phyloP scores from a whole-genome alignment of 2,888 invertebrate species.

The Petrolisthes cinctipes region DNA sequence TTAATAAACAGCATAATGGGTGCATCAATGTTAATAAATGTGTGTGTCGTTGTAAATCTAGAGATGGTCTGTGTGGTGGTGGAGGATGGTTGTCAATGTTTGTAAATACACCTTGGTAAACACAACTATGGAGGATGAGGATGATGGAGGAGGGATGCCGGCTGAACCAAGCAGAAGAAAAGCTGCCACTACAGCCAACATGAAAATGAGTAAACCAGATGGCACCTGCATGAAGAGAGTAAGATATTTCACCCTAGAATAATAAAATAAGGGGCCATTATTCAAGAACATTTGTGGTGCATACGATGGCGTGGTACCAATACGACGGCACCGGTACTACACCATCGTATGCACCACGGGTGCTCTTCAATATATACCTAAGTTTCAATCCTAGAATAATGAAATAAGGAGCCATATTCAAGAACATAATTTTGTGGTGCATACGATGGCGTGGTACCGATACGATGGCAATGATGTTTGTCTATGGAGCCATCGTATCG shows the following conservation, averaged over 20 bases:
- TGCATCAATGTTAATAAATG: not conserved
- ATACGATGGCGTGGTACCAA: no score
- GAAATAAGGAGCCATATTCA: no score
- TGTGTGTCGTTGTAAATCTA: not conserved
- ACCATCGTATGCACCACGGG: no score
- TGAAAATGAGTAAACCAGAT: conserved; percentile 59
- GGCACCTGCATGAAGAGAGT: conserved; percentile 59
- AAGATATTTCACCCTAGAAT: conserved; percentile 12
- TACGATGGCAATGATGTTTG: no score
- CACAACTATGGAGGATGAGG: conserved; percentile 19
- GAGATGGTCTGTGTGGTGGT: conserved; percentile 3
- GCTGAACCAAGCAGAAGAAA: conserved; percentile 60
- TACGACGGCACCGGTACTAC: no score
- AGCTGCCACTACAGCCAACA: conserved; percentile 62
- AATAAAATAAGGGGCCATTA: not conserved
- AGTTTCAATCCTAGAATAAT: no score
- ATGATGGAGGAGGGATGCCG: conserved; percentile 50
- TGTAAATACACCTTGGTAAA: conserved; percentile 46
- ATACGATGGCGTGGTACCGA: no score
- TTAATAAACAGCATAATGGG: not conserved
- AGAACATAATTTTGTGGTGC: no score
- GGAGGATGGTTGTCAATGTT: conserved; percentile 45
- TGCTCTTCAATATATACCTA: no score
- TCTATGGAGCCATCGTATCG: no score
- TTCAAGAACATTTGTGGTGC: no score